Evolutionary conservation across 2,113 vertebrate species (phyloP).

Genomic region (Hippoglossus stenolepis): DNA sequence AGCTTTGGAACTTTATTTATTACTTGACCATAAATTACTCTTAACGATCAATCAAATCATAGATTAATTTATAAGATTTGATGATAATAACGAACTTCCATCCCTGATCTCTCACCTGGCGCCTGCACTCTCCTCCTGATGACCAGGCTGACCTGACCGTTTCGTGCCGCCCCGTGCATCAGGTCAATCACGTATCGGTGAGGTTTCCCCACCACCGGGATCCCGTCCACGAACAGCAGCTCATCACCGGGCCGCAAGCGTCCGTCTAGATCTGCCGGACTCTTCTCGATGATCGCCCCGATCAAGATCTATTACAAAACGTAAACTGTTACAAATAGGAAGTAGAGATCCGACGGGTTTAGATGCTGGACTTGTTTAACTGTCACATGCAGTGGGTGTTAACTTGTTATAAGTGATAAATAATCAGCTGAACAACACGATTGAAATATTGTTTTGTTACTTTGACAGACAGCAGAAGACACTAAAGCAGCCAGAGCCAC

Average conservation of each 20-base stretch:
- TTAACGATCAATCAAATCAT: too few species aligned
- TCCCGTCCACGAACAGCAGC: constrained; percentile 94
- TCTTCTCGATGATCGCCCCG: constrained; percentile 97
- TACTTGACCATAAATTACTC: too few species aligned
- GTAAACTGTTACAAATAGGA: constrained; percentile 17
- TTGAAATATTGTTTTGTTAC: constrained; percentile 27
- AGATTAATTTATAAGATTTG: too few species aligned
- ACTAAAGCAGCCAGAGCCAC: constrained; percentile 56
- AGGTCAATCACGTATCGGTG: constrained; percentile 98
- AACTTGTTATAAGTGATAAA: constrained; percentile 40
- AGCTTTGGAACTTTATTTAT: too few species aligned
- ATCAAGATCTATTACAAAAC: constrained; percentile 90
- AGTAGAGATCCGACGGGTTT: not conserved
- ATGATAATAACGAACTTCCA: too few species aligned
- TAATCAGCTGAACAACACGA: not conserved
- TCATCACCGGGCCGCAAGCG: constrained; percentile 96
- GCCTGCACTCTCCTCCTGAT: constrained; percentile 91
- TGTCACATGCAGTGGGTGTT: constrained; percentile 48
- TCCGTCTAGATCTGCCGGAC: constrained; percentile 95
- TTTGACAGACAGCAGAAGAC: constrained; percentile 34
- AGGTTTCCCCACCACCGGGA: constrained; percentile 94
- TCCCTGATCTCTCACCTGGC: constrained; percentile 81
- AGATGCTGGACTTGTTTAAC: not conserved
- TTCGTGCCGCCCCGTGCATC: constrained; percentile 96
- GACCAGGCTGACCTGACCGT: constrained; percentile 95